Evolutionary conservation across 2,113 vertebrate species (phyloP), one percentile per base, ranked within the genome.

Genomic region (Ariopsis seemanni): DNA sequence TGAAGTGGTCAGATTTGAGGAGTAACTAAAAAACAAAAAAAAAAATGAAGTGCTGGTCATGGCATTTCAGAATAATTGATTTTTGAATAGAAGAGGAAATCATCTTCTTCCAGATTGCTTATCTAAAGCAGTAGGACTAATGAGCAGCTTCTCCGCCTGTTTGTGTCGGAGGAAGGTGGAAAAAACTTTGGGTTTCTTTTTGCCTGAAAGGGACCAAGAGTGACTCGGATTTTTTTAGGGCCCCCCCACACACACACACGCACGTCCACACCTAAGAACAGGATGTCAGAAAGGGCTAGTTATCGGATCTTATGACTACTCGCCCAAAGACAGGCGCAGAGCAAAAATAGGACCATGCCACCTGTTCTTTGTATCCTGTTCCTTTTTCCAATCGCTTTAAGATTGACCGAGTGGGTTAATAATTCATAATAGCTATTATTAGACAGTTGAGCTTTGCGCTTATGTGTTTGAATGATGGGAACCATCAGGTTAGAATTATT

Each of bases 331-430:
- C 93, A 90, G 84, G 85, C 84, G 83, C 87, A 86, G 91, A 82
- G 88, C 92, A 93, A 92, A 94, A 92, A 92, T 92, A 92, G 92
- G 91, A 90, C 91, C 85, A 82, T 88, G 91, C 94, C 95, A 95
- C 94, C 95, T 96, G 95, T 92, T 91, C 91, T 91, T 92, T 83
- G 90, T 94, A 94, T 95, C 94, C 91, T 91, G 92, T 96, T 95
- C 91, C 94, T 90, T 94, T 94, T 94, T 71, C 93, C 93, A 95
- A 95, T 94, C 93, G 93, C 94, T 94, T 94, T 94, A 93, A 93
- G 93, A 94, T 93, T 90, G 88, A 83, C 90, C 89, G 92, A 58
- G 52, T 94, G 93, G 93, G 93, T 95, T 90, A 94, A 94, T 95
- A 94, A 95, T 96, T 95, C 94, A 94, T 88, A 91, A 92, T 57